phyloP scores from a whole-genome alignment of 1,140 invertebrate genomes.

The Chelonus insularis region DNA sequence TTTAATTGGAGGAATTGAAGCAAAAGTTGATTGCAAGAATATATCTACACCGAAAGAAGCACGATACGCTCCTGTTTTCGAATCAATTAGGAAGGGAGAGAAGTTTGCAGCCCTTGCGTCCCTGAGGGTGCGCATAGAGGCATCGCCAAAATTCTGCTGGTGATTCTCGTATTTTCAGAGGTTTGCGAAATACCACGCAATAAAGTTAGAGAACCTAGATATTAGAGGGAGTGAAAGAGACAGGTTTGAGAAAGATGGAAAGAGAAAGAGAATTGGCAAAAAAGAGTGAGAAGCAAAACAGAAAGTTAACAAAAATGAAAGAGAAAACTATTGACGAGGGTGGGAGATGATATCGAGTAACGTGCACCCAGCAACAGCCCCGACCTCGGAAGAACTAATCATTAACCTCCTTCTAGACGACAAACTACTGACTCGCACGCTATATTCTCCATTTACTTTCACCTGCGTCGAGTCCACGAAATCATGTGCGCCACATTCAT shows the following conservation, averaged over 20 bases:
- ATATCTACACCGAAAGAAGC: no score
- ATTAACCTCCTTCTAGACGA: constrained; percentile 52
- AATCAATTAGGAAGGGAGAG: constrained; percentile 39
- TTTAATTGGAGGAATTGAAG: no score
- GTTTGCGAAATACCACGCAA: constrained; percentile 32
- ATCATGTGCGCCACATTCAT: neutral
- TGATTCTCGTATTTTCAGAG: constrained; percentile 41
- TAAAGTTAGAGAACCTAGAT: no score
- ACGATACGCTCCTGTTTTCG: constrained; percentile 32
- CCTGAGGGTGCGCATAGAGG: constrained; percentile 51
- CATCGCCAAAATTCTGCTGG: constrained; percentile 27
- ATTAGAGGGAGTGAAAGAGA: constrained; percentile 10
- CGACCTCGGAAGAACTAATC: constrained; percentile 54
- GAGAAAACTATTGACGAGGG: constrained; percentile 19
- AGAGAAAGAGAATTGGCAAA: neutral
- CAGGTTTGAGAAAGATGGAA: neutral
- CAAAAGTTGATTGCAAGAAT: no score
- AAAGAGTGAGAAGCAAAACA: constrained; percentile 17
- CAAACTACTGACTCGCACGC: constrained; percentile 33
- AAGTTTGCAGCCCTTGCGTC: constrained; percentile 57
- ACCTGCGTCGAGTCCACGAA: neutral
- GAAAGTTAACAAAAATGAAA: constrained; percentile 7
- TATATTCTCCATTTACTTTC: constrained; percentile 23
- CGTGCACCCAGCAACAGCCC: constrained; percentile 56
- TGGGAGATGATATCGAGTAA: constrained; percentile 39